These are phyloP conservation scores for Euspilapteryx auroguttella DNA, from an alignment of 2,888 invertebrate genomes.

Conservation along the genomic window DNA sequence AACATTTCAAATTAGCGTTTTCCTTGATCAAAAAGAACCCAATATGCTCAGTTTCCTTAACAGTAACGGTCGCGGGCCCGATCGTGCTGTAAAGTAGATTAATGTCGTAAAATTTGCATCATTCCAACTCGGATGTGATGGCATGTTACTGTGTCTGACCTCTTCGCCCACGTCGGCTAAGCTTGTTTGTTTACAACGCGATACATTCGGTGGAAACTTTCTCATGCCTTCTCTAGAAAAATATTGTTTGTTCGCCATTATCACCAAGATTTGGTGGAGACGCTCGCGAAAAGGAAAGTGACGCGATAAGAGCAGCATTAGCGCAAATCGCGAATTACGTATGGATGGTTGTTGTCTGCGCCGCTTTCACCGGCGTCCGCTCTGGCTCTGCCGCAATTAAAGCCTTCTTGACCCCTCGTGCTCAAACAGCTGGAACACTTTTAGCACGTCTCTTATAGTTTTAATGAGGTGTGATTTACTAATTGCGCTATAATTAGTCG, in stretches of 20 bases:
- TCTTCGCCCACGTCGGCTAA: neutral
- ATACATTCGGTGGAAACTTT: conserved; percentile 15
- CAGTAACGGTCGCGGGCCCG: conserved; percentile 5
- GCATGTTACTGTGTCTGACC: conserved; percentile 1
- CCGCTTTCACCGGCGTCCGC: conserved; percentile 30
- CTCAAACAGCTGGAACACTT: conserved; percentile 1
- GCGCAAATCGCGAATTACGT: conserved; percentile 18
- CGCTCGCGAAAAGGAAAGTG: conserved; percentile 18
- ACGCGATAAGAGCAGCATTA: conserved; percentile 11
- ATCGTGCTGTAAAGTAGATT: neutral
- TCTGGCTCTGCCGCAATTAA: conserved; percentile 17
- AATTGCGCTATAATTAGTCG: too few relatives aligned
- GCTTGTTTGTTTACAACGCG: neutral
- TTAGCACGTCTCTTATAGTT: conserved; percentile 1
- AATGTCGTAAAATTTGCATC: conserved; percentile 1
- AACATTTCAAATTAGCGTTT: conserved; percentile 28
- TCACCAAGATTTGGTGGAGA: conserved; percentile 8
- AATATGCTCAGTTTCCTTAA: conserved; percentile 18
- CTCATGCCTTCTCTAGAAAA: conserved; percentile 24
- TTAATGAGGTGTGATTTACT: conserved; percentile 3
- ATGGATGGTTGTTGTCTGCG: conserved; percentile 9
- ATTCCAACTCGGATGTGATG: conserved; percentile 2
- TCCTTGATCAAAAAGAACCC: conserved; percentile 13
- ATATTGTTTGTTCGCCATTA: too few relatives aligned
- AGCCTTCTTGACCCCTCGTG: conserved; percentile 13